Evolutionary conservation across 2,888 invertebrate genomes (phyloP).

Genomic region (Galeopsomyia nigrocyanea): DNA sequence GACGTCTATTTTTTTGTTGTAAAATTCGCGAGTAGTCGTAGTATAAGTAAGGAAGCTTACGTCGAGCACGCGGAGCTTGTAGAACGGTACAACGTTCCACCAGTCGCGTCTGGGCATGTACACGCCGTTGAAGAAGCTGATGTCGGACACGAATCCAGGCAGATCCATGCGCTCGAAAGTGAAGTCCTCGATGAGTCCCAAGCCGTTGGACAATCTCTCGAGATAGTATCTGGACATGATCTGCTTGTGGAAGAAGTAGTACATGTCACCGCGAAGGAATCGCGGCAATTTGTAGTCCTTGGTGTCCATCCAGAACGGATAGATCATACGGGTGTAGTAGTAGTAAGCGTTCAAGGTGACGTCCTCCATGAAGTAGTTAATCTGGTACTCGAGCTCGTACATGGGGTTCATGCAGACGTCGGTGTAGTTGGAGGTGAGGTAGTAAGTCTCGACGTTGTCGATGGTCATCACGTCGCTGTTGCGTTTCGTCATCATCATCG

Average conservation of each 20-base stretch:
- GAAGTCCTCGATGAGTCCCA: slow-evolving; percentile 75
- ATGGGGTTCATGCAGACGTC: slow-evolving; percentile 68
- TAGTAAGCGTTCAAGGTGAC: slow-evolving; percentile 78
- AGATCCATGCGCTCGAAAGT: slow-evolving; percentile 71
- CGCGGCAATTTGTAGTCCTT: slow-evolving; percentile 71
- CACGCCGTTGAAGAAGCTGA: slow-evolving; percentile 75
- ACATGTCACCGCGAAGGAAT: slow-evolving; percentile 76
- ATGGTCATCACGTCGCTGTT: slow-evolving; percentile 36
- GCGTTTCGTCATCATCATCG: slow-evolving; percentile 28
- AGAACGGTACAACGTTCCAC: slow-evolving; percentile 62
- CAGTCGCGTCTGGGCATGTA: slow-evolving; percentile 74
- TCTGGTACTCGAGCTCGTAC: slow-evolving; percentile 73
- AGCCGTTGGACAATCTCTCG: slow-evolving; percentile 77
- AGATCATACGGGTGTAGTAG: slow-evolving; percentile 76
- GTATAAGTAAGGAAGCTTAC: slow-evolving; percentile 51
- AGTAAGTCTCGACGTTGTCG: slow-evolving; percentile 67
- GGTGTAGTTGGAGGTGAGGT: slow-evolving; percentile 76
- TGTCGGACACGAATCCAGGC: slow-evolving; percentile 75
- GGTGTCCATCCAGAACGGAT: slow-evolving; percentile 77
- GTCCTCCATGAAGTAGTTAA: slow-evolving; percentile 81
- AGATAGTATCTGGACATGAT: slow-evolving; percentile 78
- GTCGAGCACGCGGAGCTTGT: slow-evolving; percentile 60
- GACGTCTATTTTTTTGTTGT: too few species aligned
- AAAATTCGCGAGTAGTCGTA: too few species aligned
- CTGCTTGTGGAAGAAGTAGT: slow-evolving; percentile 78